Base-by-base conservation (phyloP, 2,797 vertebrate genomes). In the Mergus octosetaceus region DNA sequence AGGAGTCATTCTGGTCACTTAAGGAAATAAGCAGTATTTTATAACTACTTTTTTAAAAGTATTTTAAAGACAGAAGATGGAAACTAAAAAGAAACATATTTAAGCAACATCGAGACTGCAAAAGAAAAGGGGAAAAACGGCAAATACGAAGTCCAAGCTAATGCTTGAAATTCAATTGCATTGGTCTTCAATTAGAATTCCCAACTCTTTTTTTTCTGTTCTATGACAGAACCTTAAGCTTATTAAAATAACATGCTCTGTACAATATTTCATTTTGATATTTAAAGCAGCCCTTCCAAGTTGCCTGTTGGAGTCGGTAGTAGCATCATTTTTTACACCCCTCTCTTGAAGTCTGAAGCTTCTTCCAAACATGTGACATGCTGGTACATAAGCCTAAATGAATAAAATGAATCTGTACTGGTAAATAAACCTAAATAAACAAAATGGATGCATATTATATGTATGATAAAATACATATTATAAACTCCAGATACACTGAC, bases 21-120 rank as follows among this genome's bases (percentile, higher is more conserved):
- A 70, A 90, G 75, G 85, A 94, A 95, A 96, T 93, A 92, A 94
- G 16, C 34, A 57, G 27, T 87, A 81, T 76, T 89, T 97, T 89
- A 79, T 87, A 95, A 95, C 70, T 75, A 45, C 20, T 49, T 24
- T 24, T 24, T 24, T 4, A 78, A 85, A 87, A 72, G 3, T 49
- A 80, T 68, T 95, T 91, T 90, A 43, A 69, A 95, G 76, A 65
- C 62, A 94, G 94, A 96, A 94, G 58, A 77, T 88, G 60, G 41
- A 89, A 94, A 93, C 91, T 85, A 57, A 85, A 88, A 94, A 79
- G 3, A 62, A 34, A 53, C 41, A 28, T 72, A 27, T 94, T 97
- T 89, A 94, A 93, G 77, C 95, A 95, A 93, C 56, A 47, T 71
- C 28, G 87, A 93, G 90, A 60, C 92, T 93, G 73, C 87, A 92